phyloP scores from a whole-genome alignment of 2,113 vertebrate genomes.

The Pterocles burchelli region DNA sequence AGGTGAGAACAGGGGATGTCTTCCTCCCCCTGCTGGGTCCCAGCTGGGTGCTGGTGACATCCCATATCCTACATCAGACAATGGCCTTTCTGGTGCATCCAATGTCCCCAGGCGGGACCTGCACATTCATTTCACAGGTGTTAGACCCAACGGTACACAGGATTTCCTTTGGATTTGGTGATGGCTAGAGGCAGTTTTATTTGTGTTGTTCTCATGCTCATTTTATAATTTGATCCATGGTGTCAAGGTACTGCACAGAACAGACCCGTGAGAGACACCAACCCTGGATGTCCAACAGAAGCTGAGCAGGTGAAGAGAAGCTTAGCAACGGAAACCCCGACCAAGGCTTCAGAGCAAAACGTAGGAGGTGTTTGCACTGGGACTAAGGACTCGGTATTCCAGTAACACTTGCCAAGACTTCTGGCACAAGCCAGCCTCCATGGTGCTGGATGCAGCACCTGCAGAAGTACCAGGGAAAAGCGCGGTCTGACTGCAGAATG shows the following conservation, averaged over 20 bases:
- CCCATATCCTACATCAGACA: not conserved
- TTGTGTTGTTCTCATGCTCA: not conserved
- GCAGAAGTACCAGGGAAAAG: not conserved
- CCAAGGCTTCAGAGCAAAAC: not conserved
- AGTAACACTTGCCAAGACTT: not conserved
- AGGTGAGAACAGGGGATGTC: not conserved
- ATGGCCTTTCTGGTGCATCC: too few relatives aligned
- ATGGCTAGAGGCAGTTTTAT: not conserved
- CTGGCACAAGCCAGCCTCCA: not conserved
- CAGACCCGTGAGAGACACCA: not conserved
- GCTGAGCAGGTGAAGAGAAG: not conserved
- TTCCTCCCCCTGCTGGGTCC: not conserved
- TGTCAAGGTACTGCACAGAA: not conserved
- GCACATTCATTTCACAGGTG: not conserved
- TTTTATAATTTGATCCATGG: not conserved
- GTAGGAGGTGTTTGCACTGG: not conserved
- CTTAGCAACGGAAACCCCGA: not conserved
- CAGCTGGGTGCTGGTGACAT: too few relatives aligned
- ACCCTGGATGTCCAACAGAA: not conserved
- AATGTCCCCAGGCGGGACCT: not conserved
- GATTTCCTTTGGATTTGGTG: too few relatives aligned
- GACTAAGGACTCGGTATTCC: not conserved
- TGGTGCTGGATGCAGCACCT: not conserved
- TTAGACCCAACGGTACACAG: not conserved
- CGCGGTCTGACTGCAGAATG: not conserved